These are phyloP conservation scores for Chiloscyllium plagiosum DNA, from an alignment of 2,113 vertebrate species.

Conservation along the genomic window DNA sequence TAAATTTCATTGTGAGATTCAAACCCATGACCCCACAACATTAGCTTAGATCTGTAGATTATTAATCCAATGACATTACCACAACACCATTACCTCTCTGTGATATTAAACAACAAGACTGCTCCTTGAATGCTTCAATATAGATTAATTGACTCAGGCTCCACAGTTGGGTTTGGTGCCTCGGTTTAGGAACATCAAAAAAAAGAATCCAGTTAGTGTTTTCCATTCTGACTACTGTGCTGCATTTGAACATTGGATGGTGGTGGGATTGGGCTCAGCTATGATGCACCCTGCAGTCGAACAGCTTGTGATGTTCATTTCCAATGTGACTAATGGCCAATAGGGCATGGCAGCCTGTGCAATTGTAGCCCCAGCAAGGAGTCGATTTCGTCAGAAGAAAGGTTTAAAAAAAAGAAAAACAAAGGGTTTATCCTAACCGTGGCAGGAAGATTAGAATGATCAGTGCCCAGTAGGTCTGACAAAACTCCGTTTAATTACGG, in stretches of 20 bases:
- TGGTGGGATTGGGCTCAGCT: not conserved
- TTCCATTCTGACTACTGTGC: not conserved
- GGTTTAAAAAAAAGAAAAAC: no score
- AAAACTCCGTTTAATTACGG: conserved; percentile 15
- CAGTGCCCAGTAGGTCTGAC: not conserved
- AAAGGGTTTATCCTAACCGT: not conserved
- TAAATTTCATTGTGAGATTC: no score
- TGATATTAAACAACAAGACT: not conserved
- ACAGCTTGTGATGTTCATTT: not conserved
- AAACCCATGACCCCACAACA: no score
- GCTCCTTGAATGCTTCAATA: not conserved
- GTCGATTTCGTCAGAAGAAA: not conserved
- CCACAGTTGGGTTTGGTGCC: no score
- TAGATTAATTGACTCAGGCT: not conserved
- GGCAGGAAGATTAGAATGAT: conserved; percentile 17
- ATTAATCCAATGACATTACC: no score
- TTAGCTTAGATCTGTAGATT: no score
- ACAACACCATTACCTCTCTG: no score
- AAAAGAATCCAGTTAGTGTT: not conserved
- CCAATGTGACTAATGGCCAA: not conserved
- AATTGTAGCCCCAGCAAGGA: conserved; percentile 5
- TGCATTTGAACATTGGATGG: not conserved
- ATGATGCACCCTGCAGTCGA: no score
- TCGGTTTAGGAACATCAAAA: not conserved
- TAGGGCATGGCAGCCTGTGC: not conserved